Evolutionary conservation across 2,113 vertebrate genomes (phyloP).

Genomic region (Ardeotis arabs): DNA sequence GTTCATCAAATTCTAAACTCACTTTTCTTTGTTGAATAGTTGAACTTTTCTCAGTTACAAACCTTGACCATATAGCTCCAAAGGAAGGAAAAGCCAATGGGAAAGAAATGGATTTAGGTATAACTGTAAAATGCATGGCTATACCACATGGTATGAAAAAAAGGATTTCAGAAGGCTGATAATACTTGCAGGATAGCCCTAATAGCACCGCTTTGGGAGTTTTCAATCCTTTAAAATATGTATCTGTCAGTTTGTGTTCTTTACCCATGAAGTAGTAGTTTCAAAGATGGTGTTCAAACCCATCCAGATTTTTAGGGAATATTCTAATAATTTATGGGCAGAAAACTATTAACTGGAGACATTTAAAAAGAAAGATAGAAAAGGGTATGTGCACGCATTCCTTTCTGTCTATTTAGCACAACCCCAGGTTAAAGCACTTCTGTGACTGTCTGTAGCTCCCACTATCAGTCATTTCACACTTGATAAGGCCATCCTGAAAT

Average conservation of each 20-base stretch:
- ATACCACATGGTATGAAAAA: not conserved
- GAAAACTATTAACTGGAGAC: not conserved
- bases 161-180: not conserved
- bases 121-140: not conserved
- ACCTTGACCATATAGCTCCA: not conserved
- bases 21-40: not conserved
- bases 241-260: not conserved
- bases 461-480: not conserved
- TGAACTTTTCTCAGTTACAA: not conserved
- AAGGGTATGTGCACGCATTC: not conserved
- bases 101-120: not conserved
- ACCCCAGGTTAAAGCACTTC: not conserved
- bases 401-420: not conserved
- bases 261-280: not conserved
- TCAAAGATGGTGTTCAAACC: not conserved
- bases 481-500: not conserved
- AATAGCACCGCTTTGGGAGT: not conserved
- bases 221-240: not conserved
- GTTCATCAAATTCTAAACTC: slow-evolving; percentile 4
- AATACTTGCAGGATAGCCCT: not conserved
- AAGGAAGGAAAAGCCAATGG: not conserved
- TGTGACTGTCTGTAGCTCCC: not conserved
- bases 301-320: not conserved
- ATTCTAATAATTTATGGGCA: not conserved
- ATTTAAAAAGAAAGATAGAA: not conserved